phyloP scores from a whole-genome alignment of 2,888 invertebrate genomes.

The Nomada lathburiana region DNA sequence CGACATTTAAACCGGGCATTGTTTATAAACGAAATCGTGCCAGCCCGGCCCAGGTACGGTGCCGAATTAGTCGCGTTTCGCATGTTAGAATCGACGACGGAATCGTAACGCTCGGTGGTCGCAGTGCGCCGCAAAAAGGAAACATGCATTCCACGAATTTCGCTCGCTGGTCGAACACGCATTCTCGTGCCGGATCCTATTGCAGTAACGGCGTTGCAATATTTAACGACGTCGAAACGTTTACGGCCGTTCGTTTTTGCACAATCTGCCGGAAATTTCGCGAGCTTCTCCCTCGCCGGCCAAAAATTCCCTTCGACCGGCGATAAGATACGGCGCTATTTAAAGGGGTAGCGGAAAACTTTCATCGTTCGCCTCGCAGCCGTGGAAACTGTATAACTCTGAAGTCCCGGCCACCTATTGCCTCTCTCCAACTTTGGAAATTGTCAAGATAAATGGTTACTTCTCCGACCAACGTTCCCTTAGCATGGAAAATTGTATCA shows the following conservation, averaged over 20 bases:
- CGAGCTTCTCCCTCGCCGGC: neutral
- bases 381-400: conserved; percentile 33
- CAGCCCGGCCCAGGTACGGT: no score
- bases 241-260: conserved; percentile 1
- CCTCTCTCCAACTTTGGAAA: conserved; percentile 36
- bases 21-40: no score
- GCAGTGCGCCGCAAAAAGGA: neutral
- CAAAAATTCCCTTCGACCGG: conserved; percentile 12
- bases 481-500: conserved; percentile 24
- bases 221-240: conserved; percentile 4
- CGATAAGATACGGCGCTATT: conserved; percentile 27
- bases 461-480: neutral
- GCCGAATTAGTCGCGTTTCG: neutral
- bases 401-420: conserved; percentile 27
- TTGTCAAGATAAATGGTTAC: conserved; percentile 24
- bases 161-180: neutral
- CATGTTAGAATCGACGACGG: neutral
- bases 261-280: conserved; percentile 1
- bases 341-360: conserved; percentile 25
- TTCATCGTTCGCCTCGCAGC: conserved; percentile 23
- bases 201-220: conserved; percentile 4
- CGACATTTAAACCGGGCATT: no score
- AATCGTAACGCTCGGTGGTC: neutral
- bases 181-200: neutral
- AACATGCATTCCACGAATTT: conserved; percentile 2